Percentiles rank a stretch among this genome's conserved stretches.
Evolutionary conservation across 2,797 vertebrate species (phyloP).

Genomic region (Coreius guichenoti): DNA sequence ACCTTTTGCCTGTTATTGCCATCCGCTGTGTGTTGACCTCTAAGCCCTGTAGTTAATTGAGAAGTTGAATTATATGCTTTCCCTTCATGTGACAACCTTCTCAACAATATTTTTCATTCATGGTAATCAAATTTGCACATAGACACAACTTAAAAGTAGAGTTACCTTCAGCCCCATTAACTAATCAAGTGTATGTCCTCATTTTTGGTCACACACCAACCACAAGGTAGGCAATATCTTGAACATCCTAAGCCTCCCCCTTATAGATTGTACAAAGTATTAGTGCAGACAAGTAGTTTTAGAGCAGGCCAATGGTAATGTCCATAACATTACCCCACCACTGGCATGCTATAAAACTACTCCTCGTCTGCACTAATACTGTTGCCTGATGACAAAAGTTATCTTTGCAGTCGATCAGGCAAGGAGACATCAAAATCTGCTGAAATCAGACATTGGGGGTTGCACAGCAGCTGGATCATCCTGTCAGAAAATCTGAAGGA

Average conservation of each 20-base stretch:
- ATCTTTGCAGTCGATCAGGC: not conserved
- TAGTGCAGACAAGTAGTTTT: not conserved
- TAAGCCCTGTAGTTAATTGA: constrained; percentile 69
- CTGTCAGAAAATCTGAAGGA: not conserved
- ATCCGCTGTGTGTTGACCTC: constrained; percentile 59
- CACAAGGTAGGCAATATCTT: not conserved
- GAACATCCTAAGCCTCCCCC: not conserved
- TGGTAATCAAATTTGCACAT: not conserved
- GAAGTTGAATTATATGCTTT: not conserved
- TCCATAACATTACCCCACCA: not conserved
- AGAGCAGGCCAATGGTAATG: not conserved
- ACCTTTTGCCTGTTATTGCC: constrained; percentile 67
- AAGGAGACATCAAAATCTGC: not conserved
- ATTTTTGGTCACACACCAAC: too few relatives aligned
- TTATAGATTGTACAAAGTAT: not conserved
- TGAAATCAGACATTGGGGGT: not conserved
- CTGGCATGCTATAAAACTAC: not conserved
- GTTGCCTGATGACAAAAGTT: not conserved
- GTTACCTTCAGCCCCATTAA: not conserved
- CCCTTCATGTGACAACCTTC: not conserved
- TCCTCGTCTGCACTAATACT: not conserved
- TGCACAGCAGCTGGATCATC: not conserved
- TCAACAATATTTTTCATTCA: not conserved
- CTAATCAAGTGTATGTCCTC: not conserved
- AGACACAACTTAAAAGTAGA: not conserved